Conservation (phyloP, 2,888 invertebrate species). For the Cantharis rustica region DNA sequence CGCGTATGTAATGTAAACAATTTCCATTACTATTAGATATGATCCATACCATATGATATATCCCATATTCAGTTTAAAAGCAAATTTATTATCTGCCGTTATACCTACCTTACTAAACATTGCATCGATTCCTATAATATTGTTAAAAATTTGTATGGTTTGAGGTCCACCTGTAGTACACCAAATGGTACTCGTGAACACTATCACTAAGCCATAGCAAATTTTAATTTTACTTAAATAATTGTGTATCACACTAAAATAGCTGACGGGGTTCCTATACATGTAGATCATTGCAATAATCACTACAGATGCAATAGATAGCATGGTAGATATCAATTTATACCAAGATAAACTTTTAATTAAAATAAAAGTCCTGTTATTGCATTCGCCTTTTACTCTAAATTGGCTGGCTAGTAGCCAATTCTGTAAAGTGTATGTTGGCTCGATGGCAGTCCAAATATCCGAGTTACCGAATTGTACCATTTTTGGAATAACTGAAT, state of each 20-base stretch:
- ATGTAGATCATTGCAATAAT: neutral
- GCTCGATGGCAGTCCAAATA: neutral
- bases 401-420: neutral
- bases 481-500: no score
- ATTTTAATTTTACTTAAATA: neutral
- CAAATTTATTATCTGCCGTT: neutral
- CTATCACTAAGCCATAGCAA: neutral
- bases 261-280: neutral
- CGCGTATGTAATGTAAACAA: neutral
- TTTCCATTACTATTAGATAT: neutral
- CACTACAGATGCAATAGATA: neutral
- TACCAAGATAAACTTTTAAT: neutral
- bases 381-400: neutral
- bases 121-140: neutral
- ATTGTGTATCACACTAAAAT: neutral
- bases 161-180: neutral
- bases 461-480: neutral
- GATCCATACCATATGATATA: neutral
- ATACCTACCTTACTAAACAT: neutral
- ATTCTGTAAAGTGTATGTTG: neutral
- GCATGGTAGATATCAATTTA: neutral
- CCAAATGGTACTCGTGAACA: neutral
- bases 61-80: neutral
- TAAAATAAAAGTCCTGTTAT: neutral
- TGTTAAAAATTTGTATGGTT: neutral